A percentile compares a stretch with the other conserved stretches of the same genome.
Conservation (phyloP, 2,888 invertebrate species). For the Nowickia ferox region DNA sequence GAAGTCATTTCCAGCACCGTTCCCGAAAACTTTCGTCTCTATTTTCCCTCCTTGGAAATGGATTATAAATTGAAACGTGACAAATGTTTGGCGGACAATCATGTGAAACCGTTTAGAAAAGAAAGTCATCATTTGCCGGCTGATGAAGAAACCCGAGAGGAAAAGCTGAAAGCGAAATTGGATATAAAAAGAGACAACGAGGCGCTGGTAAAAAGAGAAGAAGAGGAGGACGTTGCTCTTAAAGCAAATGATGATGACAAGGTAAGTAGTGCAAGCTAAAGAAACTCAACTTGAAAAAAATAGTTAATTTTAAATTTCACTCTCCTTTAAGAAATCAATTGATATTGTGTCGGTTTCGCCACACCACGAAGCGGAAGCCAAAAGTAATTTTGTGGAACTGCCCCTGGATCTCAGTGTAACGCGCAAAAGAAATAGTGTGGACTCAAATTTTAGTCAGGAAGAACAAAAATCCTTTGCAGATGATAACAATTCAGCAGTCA, state of each 20-base stretch:
- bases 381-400: conserved; percentile 84
- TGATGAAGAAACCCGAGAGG: conserved; percentile 55
- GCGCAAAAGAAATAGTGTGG: conserved; percentile 84
- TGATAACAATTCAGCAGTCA: conserved; percentile 31
- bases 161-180: conserved; percentile 67
- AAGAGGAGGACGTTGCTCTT: conserved; percentile 44
- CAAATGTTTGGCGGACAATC: conserved; percentile 68
- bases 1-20: conserved; percentile 74
- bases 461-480: conserved; percentile 73
- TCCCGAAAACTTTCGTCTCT: conserved; percentile 58
- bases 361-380: conserved; percentile 75
- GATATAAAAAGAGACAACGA: conserved; percentile 36
- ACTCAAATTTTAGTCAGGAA: conserved; percentile 69
- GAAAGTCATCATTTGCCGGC: conserved; percentile 51
- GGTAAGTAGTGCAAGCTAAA: conserved; percentile 78
- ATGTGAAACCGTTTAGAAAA: conserved; percentile 56
- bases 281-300: not conserved
- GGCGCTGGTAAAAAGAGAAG: conserved; percentile 42
- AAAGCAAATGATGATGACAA: conserved; percentile 79
- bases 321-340: conserved; percentile 79
- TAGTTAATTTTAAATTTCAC: not conserved
- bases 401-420: conserved; percentile 90
- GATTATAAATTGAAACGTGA: conserved; percentile 57
- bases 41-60: conserved; percentile 56
- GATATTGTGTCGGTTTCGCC: conserved; percentile 78